These are phyloP conservation scores for Macrotrachela quadricornifera DNA, from an alignment of 1,140 invertebrate genomes.

Conservation along the genomic window DNA sequence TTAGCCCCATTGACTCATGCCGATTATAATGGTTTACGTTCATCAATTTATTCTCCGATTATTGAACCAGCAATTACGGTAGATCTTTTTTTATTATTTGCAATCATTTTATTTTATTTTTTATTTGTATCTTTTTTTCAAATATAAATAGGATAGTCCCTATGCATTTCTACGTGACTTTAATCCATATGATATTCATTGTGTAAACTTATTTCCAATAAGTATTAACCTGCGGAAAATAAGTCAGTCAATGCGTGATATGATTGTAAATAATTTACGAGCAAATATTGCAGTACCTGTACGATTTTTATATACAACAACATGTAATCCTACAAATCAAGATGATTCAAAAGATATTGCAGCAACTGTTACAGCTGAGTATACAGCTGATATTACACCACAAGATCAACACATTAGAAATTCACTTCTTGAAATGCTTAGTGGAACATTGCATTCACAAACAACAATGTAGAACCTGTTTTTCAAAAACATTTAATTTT, in stretches of 20 bases:
- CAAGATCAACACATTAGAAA: too few species aligned
- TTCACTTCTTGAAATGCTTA: too few species aligned
- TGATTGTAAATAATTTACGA: conserved; percentile 18
- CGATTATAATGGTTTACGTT: too few species aligned
- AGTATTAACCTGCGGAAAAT: conserved; percentile 74
- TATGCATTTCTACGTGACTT: conserved; percentile 69
- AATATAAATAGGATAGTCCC: conserved; percentile 32
- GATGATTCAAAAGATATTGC: not conserved
- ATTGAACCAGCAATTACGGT: too few species aligned
- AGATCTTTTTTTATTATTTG: not conserved
- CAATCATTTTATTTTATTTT: conserved; percentile 12
- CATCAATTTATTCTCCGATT: too few species aligned
- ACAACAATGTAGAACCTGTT: too few species aligned
- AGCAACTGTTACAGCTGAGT: too few species aligned
- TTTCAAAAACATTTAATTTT: too few species aligned
- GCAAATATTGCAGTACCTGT: conserved; percentile 10
- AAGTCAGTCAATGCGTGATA: conserved; percentile 56
- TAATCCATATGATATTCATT: conserved; percentile 56
- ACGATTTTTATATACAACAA: conserved; percentile 17
- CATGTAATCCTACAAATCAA: conserved; percentile 3
- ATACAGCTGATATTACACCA: too few species aligned
- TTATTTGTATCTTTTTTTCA: too few species aligned
- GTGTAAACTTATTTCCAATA: conserved; percentile 53
- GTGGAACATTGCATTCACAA: conserved; percentile 33
- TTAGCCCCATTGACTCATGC: too few species aligned